Evolutionary conservation across 1,140 invertebrate species (phyloP).

Genomic region (Eubasilissa regina): DNA sequence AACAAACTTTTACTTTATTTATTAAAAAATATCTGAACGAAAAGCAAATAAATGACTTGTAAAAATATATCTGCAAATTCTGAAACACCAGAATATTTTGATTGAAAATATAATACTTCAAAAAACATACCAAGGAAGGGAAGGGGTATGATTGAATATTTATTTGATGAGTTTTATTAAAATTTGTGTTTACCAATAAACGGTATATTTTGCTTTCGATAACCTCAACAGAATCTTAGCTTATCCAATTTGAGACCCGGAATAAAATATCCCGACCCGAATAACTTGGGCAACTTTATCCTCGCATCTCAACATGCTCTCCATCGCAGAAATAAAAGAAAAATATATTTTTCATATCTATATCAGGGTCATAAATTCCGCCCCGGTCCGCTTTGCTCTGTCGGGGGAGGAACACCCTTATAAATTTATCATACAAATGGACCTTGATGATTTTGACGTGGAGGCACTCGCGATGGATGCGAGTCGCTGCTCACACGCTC

Average conservation of each 20-base stretch:
- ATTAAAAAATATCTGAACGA: too few species aligned
- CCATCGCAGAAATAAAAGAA: conserved; percentile 18
- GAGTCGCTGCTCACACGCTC: not conserved
- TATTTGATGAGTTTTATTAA: too few species aligned
- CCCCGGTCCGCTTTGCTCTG: conserved; percentile 9
- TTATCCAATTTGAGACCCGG: conserved; percentile 27
- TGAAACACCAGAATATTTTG: too few species aligned
- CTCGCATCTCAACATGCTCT: conserved; percentile 8
- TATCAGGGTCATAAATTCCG: conserved; percentile 34
- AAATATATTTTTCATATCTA: conserved; percentile 36
- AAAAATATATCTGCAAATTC: too few species aligned
- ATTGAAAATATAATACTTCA: too few species aligned
- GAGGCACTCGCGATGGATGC: not conserved
- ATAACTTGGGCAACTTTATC: conserved; percentile 1
- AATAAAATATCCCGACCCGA: conserved; percentile 17
- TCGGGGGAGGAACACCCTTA: conserved; percentile 6
- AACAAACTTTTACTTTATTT: too few species aligned
- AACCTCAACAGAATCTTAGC: conserved; percentile 16
- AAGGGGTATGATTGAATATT: too few species aligned
- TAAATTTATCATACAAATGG: conserved; percentile 40
- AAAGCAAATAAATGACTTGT: too few species aligned
- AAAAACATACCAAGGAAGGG: too few species aligned
- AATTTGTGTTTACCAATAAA: not conserved
- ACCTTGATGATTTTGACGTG: conserved; percentile 30
- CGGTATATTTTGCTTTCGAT: not conserved